Conservation (phyloP, 2,113 vertebrate species). For the Upupa epops region DNA sequence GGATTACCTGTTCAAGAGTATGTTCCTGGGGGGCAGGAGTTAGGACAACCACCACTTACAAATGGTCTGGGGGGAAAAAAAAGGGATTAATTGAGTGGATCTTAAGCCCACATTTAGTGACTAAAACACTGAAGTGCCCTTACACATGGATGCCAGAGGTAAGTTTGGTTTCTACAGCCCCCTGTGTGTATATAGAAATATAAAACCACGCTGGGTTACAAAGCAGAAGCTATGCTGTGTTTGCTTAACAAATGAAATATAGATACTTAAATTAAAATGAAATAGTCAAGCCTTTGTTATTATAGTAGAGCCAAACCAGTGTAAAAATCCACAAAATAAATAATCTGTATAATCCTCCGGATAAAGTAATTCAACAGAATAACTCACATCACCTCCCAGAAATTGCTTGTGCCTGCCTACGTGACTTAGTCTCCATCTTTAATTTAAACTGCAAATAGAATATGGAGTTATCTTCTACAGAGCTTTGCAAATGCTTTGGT, state of each 20-base stretch:
- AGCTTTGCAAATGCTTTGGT: not conserved
- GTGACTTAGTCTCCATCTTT: not conserved
- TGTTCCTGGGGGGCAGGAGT: not conserved
- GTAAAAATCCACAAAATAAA: constrained; percentile 57
- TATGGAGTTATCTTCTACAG: not conserved
- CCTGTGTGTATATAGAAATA: not conserved
- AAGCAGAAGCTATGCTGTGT: constrained; percentile 13
- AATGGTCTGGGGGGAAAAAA: not conserved
- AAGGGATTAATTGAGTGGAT: not conserved
- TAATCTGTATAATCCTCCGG: constrained; percentile 29
- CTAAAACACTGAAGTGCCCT: not conserved
- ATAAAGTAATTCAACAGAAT: constrained; percentile 36
- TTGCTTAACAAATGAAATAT: constrained; percentile 52
- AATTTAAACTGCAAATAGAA: constrained; percentile 47
- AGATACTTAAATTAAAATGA: constrained; percentile 54
- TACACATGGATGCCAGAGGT: not conserved
- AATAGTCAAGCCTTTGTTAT: constrained; percentile 43
- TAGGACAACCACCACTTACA: not conserved
- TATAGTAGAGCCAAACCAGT: constrained; percentile 37
- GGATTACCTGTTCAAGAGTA: not conserved
- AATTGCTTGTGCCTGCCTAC: constrained; percentile 27
- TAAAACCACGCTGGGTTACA: constrained; percentile 19
- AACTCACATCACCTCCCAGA: constrained; percentile 11
- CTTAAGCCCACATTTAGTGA: not conserved
- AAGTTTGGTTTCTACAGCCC: constrained; percentile 5